phyloP scores from a whole-genome alignment of 2,797 vertebrate species.

The Anisognathus igniventris region DNA sequence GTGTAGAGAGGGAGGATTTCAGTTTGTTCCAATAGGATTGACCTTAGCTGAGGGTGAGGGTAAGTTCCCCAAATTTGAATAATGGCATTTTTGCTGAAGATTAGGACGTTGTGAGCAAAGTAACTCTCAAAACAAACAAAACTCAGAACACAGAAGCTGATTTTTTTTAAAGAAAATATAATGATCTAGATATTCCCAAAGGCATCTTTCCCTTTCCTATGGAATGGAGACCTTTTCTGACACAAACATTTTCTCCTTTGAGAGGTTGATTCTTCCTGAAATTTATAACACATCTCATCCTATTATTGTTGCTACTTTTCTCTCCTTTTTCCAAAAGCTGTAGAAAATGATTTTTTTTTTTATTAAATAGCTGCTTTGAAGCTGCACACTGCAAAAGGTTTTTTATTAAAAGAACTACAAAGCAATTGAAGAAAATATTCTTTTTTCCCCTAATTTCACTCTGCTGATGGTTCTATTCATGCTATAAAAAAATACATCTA shows the following conservation, averaged over 20 bases:
- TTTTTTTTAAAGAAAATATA: not conserved
- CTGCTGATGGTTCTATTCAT: not conserved
- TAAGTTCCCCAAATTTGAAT: not conserved
- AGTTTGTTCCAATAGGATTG: not conserved
- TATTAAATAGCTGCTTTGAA: not conserved
- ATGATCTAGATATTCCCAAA: not conserved
- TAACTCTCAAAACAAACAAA: not conserved
- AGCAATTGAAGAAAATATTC: not conserved
- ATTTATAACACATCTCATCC: not conserved
- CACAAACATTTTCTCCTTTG: not conserved
- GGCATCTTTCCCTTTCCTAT: not conserved
- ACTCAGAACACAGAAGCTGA: not conserved
- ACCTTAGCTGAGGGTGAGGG: not conserved
- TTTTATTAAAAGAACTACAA: not conserved
- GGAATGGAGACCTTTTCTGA: not conserved
- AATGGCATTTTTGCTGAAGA: not conserved
- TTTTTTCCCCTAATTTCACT: not conserved
- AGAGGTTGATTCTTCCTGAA: not conserved
- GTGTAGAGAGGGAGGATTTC: not conserved
- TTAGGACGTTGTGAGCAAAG: not conserved
- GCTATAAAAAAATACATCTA: not conserved
- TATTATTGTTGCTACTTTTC: not conserved
- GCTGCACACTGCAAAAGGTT: not conserved
- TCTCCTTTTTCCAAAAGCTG: not conserved
- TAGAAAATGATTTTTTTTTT: not conserved